A percentile compares a stretch with the other conserved stretches of the same genome.
Evolutionary conservation across 2,888 invertebrate genomes (phyloP).

Genomic region (Eumacrocentrus americanus): DNA sequence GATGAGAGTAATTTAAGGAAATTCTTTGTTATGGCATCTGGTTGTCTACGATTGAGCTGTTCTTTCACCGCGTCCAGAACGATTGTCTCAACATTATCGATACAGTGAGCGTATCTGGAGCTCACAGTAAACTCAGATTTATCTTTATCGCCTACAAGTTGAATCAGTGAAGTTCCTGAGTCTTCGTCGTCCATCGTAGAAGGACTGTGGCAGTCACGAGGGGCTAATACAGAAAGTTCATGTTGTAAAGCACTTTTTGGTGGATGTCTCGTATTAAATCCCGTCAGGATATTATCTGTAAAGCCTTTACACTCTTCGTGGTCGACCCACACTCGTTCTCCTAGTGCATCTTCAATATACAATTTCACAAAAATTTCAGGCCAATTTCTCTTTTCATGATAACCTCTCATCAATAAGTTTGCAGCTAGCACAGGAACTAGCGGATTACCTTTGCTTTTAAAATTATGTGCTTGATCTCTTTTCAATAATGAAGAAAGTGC

Average conservation of each 20-base stretch:
- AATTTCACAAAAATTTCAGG: constrained; percentile 91
- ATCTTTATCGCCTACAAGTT: constrained; percentile 52
- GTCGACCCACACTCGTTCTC: constrained; percentile 94
- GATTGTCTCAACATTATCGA: constrained; percentile 77
- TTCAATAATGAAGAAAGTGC: constrained; percentile 83
- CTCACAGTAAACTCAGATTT: constrained; percentile 62
- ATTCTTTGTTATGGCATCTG: constrained; percentile 86
- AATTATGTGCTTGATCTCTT: constrained; percentile 72
- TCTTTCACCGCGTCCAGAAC: constrained; percentile 89
- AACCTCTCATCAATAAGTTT: constrained; percentile 83
- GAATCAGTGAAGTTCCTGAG: constrained; percentile 47
- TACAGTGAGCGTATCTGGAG: constrained; percentile 68
- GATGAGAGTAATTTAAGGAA: constrained; percentile 84
- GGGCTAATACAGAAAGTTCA: constrained; percentile 60
- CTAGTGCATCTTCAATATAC: constrained; percentile 93
- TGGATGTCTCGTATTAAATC: constrained; percentile 81
- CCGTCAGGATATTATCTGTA: constrained; percentile 88
- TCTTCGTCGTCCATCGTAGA: constrained; percentile 58
- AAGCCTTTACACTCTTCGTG: constrained; percentile 88
- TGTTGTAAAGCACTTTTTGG: constrained; percentile 73
- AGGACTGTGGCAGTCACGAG: constrained; percentile 57
- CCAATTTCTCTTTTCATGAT: constrained; percentile 84
- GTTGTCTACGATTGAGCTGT: constrained; percentile 79
- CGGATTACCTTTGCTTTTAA: constrained; percentile 81
- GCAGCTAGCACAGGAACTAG: constrained; percentile 82